These are phyloP conservation scores for Arctopsyche grandis DNA, from an alignment of 1,140 invertebrate genomes.

Conservation along the genomic window DNA sequence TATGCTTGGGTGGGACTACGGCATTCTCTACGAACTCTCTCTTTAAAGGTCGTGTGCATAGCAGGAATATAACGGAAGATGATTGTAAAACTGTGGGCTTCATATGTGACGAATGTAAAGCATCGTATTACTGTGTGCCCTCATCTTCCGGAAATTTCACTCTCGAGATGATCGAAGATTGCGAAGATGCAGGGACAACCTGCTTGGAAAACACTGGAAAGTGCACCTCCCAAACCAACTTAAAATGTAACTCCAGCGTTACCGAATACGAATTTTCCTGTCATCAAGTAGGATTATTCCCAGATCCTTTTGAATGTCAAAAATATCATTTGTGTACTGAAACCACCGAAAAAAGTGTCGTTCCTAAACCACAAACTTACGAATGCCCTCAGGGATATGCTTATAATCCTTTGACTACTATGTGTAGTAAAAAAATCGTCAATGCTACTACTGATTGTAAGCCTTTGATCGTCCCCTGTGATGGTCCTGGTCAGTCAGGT, in stretches of 20 bases:
- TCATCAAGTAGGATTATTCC: slow-evolving; percentile 56
- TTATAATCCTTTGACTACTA: slow-evolving; percentile 33
- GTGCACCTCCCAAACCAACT: slow-evolving; percentile 24
- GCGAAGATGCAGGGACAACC: background rate
- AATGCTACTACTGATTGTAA: slow-evolving; percentile 15
- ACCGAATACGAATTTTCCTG: slow-evolving; percentile 25
- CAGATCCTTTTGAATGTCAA: slow-evolving; percentile 61
- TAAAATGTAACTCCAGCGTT: background rate
- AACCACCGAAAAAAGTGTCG: slow-evolving; percentile 43
- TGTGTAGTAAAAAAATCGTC: slow-evolving; percentile 32
- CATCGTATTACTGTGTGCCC: background rate
- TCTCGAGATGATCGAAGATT: background rate
- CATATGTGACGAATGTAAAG: background rate
- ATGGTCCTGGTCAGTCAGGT: slow-evolving; percentile 56
- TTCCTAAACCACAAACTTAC: background rate
- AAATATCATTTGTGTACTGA: slow-evolving; percentile 60
- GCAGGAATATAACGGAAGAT: background rate
- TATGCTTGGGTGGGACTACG: no score
- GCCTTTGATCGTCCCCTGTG: slow-evolving; percentile 51
- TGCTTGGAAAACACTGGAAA: slow-evolving; percentile 12
- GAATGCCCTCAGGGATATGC: background rate
- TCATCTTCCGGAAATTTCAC: background rate
- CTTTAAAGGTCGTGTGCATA: no score
- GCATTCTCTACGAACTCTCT: no score
- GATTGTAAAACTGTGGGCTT: background rate